Base-by-base conservation (phyloP, 2,797 vertebrate genomes). In the Hyperoplus immaculatus region DNA sequence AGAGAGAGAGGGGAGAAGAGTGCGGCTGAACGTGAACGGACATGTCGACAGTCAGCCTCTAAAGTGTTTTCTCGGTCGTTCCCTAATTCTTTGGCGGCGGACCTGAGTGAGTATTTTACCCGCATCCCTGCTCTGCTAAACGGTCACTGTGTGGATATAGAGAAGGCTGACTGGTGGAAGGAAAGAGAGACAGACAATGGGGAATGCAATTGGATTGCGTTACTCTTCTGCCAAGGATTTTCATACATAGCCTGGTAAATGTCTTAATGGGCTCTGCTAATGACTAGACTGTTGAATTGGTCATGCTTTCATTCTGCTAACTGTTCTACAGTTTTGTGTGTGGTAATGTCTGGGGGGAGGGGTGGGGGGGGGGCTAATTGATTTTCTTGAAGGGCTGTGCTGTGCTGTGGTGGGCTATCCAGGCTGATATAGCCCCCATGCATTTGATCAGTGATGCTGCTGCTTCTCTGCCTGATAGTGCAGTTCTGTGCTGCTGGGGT, bases 71-170 rank as follows among this genome's bases (percentile, higher is more conserved):
- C 89, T 92, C 93, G 90, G 91, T 90, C 91, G 90, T 93, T 93
- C 88, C 83, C 80, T 88, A 87, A 91, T 92, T 94, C 91, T 94
- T 90, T 92, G 92, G 93, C 93, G 91, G 90, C 80, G 93, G 91
- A 91, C 93, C 29, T 92, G 91, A 95, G 95, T 95, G 93, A 95
- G 95, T 95, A 95, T 92, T 29, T 29, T 90, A 83, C 84, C 88
- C 89, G 89, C 91, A 90, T 93, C 86, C 88, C 80, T 87, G 88
- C 86, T 88, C 86, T 89, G 88, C 86, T 84, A 60, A 88, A 78
- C 88, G 87, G 29, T 90, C 90, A 91, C 83, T 89, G 91, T 82
- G 90, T 90, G 93, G 89, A 91, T 88, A 29, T 82, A 85, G 85
- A 87, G 85, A 85, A 71, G 29, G 29, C 29, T 29, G 29, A 87